A percentile compares a stretch with the other conserved stretches of the same genome.
phyloP scores from a whole-genome alignment of 2,888 invertebrate species.

The Drosophila neoperkinsi region DNA sequence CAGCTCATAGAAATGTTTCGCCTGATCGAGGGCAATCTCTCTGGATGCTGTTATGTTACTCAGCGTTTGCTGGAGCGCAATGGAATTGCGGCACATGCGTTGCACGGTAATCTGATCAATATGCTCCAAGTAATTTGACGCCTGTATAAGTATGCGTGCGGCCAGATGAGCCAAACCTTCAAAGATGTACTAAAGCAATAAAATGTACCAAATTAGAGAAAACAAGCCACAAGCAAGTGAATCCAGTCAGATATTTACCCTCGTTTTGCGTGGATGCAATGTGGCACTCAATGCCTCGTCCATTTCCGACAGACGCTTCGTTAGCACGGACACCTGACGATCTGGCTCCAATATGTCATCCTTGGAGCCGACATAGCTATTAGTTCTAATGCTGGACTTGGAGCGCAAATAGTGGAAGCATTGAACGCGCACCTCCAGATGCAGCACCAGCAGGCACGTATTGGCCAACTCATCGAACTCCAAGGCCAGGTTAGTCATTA shows the following conservation, averaged over 20 bases:
- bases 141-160: slow-evolving; percentile 92
- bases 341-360: slow-evolving; percentile 92
- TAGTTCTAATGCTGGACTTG: slow-evolving; percentile 79
- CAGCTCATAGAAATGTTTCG: slow-evolving; percentile 94
- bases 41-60: slow-evolving; percentile 93
- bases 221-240: neutral
- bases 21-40: slow-evolving; percentile 94
- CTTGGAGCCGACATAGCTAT: slow-evolving; percentile 85
- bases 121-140: slow-evolving; percentile 91
- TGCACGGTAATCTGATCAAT: slow-evolving; percentile 94
- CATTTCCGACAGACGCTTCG: slow-evolving; percentile 91
- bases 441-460: slow-evolving; percentile 95
- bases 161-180: slow-evolving; percentile 94
- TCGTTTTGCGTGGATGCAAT: slow-evolving; percentile 91
- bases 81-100: slow-evolving; percentile 93
- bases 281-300: slow-evolving; percentile 92
- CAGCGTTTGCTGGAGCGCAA: slow-evolving; percentile 93
- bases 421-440: slow-evolving; percentile 96
- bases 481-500: slow-evolving; percentile 89
- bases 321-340: slow-evolving; percentile 91
- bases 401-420: slow-evolving; percentile 96
- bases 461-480: slow-evolving; percentile 96
- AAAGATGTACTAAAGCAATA: slow-evolving; percentile 90
- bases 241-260: slow-evolving; percentile 85
- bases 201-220: neutral